A percentile compares a stretch with the other conserved stretches of the same genome.
Evolutionary conservation across 1,140 invertebrate genomes (phyloP).

Genomic region (Neodiprion fabricii): DNA sequence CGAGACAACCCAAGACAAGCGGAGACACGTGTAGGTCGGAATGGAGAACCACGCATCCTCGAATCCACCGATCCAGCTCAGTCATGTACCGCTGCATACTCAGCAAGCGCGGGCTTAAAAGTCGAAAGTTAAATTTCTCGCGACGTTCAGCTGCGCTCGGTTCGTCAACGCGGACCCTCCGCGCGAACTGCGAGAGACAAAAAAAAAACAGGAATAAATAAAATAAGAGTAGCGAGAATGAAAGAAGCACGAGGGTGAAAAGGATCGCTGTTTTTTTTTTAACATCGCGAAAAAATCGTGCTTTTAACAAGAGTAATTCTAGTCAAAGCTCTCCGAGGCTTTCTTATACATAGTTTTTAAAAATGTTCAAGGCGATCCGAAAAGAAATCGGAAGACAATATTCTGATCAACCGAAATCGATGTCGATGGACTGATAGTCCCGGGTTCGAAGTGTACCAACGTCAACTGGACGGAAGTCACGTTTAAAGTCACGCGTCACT

Average conservation of each 20-base stretch:
- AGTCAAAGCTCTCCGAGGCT: too few species aligned
- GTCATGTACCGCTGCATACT: slow-evolving; percentile 26
- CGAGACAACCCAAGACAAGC: slow-evolving; percentile 46
- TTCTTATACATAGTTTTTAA: too few species aligned
- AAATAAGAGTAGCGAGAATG: too few species aligned
- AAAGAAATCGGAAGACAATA: too few species aligned
- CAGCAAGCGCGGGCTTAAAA: slow-evolving; percentile 19
- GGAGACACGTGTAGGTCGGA: slow-evolving; percentile 58
- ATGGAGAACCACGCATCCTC: slow-evolving; percentile 24
- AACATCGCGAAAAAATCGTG: not conserved
- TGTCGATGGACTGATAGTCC: too few species aligned
- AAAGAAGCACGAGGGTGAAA: too few species aligned
- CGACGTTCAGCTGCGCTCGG: slow-evolving; percentile 57
- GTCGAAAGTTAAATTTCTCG: slow-evolving; percentile 27
- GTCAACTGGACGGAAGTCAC: too few species aligned
- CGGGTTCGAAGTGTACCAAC: too few species aligned
- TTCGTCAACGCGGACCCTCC: slow-evolving; percentile 59
- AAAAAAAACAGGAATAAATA: not conserved
- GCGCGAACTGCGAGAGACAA: slow-evolving; percentile 28
- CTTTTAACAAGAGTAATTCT: not conserved
- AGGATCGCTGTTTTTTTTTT: not conserved
- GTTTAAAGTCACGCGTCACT: too few species aligned
- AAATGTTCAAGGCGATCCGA: too few species aligned
- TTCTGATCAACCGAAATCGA: too few species aligned
- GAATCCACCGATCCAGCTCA: slow-evolving; percentile 14